Conservation (phyloP, 2,113 vertebrate species). For the Anoplopoma fimbria region DNA sequence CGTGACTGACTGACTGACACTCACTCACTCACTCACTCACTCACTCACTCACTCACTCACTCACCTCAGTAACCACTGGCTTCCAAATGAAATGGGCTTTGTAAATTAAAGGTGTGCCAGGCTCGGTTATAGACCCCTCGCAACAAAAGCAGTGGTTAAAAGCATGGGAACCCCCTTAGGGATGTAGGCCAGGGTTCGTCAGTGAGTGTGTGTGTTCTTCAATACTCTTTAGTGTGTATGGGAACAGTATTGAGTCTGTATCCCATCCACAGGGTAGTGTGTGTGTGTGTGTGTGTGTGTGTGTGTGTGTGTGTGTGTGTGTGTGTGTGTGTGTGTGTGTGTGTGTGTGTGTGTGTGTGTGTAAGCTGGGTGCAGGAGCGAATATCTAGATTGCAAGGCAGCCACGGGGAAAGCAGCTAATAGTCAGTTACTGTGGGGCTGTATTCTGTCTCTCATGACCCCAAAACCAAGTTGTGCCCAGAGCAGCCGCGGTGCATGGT, state of each 20-base stretch:
- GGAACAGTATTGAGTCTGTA: slow-evolving; percentile 39
- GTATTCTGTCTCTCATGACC: slow-evolving; percentile 40
- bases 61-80: slow-evolving; percentile 62
- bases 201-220: slow-evolving; percentile 15
- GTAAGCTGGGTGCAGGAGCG: background rate
- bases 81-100: slow-evolving; percentile 72
- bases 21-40: slow-evolving; percentile 6
- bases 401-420: slow-evolving; percentile 41
- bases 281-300: slow-evolving; percentile 2
- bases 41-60: slow-evolving; percentile 7
- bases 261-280: slow-evolving; percentile 21
- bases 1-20: slow-evolving; percentile 13
- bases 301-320: slow-evolving; percentile 18
- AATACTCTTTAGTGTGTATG: slow-evolving; percentile 30
- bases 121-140: slow-evolving; percentile 54
- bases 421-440: slow-evolving; percentile 40
- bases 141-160: slow-evolving; percentile 73
- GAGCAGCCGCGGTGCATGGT: background rate
- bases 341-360: slow-evolving; percentile 13
- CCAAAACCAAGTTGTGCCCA: slow-evolving; percentile 11
- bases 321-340: slow-evolving; percentile 7
- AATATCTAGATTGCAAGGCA: slow-evolving; percentile 20
- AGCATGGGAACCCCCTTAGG: slow-evolving; percentile 67
- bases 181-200: slow-evolving; percentile 52
- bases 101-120: slow-evolving; percentile 73